phyloP scores from a whole-genome alignment of 2,888 invertebrate genomes.

The Automeris io region DNA sequence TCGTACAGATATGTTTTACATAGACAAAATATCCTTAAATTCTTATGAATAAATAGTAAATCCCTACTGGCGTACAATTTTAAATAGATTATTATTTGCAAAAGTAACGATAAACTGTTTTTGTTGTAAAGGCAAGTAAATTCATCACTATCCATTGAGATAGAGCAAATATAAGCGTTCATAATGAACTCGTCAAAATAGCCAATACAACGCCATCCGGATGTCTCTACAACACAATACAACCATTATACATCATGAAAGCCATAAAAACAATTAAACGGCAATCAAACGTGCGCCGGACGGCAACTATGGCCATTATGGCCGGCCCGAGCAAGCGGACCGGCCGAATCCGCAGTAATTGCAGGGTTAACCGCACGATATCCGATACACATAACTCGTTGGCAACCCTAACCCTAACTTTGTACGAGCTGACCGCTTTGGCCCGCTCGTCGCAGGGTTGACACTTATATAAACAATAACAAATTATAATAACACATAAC shows the following conservation, averaged over 20 bases:
- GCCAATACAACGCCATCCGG: neutral
- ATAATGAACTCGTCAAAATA: neutral
- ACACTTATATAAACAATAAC: neutral
- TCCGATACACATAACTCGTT: slow-evolving; percentile 44
- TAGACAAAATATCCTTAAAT: no score
- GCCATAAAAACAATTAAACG: slow-evolving; percentile 53
- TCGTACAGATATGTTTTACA: no score
- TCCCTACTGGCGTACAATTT: no score
- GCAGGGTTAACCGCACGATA: slow-evolving; percentile 38
- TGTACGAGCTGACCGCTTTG: slow-evolving; percentile 39
- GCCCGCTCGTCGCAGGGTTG: slow-evolving; percentile 44
- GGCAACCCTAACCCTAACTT: slow-evolving; percentile 46
- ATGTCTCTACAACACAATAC: slow-evolving; percentile 1
- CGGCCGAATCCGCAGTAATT: slow-evolving; percentile 40
- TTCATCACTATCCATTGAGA: no score
- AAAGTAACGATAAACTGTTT: no score
- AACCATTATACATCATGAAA: slow-evolving; percentile 8
- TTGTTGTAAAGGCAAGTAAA: no score
- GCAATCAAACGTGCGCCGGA: slow-evolving; percentile 26
- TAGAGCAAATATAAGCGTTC: no score
- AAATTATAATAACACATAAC: no score
- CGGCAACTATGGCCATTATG: slow-evolving; percentile 21
- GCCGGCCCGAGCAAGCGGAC: slow-evolving; percentile 14
- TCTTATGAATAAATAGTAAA: no score
- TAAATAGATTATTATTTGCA: no score